phyloP scores from a whole-genome alignment of 2,113 vertebrate genomes.

The Ptilorrhoa leucosticta region DNA sequence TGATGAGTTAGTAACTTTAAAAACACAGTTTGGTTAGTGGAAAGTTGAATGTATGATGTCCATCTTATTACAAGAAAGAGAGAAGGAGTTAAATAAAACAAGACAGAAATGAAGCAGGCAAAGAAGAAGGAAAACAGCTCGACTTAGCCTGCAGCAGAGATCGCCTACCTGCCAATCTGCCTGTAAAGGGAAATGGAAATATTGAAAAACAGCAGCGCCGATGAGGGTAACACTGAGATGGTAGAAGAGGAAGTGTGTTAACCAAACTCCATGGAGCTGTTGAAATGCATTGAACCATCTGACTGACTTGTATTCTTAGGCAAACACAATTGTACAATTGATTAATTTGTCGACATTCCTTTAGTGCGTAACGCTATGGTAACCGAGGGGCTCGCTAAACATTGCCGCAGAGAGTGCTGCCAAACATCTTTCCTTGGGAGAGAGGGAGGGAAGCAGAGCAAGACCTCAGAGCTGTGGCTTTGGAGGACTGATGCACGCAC shows the following conservation, averaged over 20 bases:
- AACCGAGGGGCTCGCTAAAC: background rate
- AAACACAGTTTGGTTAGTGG: background rate
- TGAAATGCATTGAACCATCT: constrained; percentile 17
- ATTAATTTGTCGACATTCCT: constrained; percentile 32
- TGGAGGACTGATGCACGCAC: background rate
- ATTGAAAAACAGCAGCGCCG: background rate
- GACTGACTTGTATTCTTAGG: constrained; percentile 21
- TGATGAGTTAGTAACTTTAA: background rate
- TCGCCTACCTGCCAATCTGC: background rate
- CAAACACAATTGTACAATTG: constrained; percentile 42
- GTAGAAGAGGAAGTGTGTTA: background rate
- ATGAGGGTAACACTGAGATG: background rate
- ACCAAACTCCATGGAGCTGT: background rate
- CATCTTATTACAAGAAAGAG: background rate
- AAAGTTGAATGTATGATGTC: background rate
- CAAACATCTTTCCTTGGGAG: background rate
- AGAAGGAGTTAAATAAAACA: background rate
- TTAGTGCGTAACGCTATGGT: background rate
- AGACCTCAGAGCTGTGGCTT: background rate
- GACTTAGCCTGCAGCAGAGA: constrained; percentile 1
- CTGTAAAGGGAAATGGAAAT: background rate
- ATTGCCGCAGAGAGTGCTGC: background rate
- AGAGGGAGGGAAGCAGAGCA: background rate
- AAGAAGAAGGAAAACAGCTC: background rate
- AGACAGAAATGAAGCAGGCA: background rate